Percentiles rank a stretch among this genome's conserved stretches.
phyloP scores from a whole-genome alignment of 2,888 invertebrate genomes.

The Psylliodes chrysocephalus region DNA sequence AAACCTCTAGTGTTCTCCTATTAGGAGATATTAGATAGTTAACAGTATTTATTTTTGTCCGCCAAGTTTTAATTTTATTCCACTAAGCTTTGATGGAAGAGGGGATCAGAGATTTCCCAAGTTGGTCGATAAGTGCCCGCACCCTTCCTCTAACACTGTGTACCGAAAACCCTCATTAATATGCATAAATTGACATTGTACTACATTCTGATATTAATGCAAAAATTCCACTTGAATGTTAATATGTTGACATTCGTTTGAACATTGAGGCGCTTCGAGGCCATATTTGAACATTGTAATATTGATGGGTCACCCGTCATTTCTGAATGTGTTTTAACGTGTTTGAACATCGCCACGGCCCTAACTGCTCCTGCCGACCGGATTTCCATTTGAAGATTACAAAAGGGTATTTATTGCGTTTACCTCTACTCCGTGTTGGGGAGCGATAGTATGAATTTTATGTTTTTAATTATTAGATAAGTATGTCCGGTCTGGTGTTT shows the following conservation, averaged over 20 bases:
- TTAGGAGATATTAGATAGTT: too few species aligned
- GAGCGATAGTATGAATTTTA: slow-evolving; percentile 56
- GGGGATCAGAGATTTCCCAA: slow-evolving; percentile 19
- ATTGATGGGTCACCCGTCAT: slow-evolving; percentile 45
- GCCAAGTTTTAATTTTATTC: too few species aligned
- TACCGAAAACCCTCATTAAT: slow-evolving; percentile 53
- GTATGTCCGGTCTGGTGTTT: slow-evolving; percentile 23
- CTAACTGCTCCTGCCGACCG: slow-evolving; percentile 49
- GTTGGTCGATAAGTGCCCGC: slow-evolving; percentile 39
- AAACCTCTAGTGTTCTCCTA: too few species aligned
- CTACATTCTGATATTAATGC: slow-evolving; percentile 55
- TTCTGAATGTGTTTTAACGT: slow-evolving; percentile 40
- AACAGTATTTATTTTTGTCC: too few species aligned
- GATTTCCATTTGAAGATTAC: slow-evolving; percentile 60
- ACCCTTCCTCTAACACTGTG: slow-evolving; percentile 42
- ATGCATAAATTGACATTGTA: slow-evolving; percentile 60
- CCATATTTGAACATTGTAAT: slow-evolving; percentile 53
- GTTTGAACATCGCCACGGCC: slow-evolving; percentile 35
- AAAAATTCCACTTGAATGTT: slow-evolving; percentile 58
- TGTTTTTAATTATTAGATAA: slow-evolving; percentile 48
- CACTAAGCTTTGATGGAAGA: slow-evolving; percentile 1
- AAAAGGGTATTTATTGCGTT: slow-evolving; percentile 57
- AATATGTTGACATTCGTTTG: slow-evolving; percentile 54
- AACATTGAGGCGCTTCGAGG: slow-evolving; percentile 31
- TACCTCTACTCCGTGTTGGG: slow-evolving; percentile 52